These are phyloP conservation scores for Lycocerus yunnanus DNA, from an alignment of 2,888 invertebrate genomes.

Conservation along the genomic window DNA sequence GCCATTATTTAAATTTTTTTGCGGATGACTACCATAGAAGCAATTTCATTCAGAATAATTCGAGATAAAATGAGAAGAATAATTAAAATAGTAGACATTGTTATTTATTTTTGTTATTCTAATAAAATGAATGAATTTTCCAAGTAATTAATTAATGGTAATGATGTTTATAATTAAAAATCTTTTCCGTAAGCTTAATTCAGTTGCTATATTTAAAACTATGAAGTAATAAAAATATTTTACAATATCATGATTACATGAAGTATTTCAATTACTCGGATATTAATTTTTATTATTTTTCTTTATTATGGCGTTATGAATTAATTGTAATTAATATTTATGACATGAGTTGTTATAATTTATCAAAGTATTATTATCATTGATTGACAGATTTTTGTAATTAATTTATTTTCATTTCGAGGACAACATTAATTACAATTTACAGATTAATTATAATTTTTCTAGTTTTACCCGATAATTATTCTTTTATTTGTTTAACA, in stretches of 20 bases:
- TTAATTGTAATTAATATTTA: neutral
- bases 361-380: neutral
- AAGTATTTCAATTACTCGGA: neutral
- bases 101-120: neutral
- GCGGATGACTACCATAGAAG: too few species aligned
- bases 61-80: neutral
- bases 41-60: too few species aligned
- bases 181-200: neutral
- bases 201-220: neutral
- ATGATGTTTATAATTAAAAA: constrained; percentile 1
- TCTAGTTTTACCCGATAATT: neutral
- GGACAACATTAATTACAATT: neutral
- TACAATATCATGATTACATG: neutral
- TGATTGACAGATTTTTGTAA: neutral
- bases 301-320: neutral
- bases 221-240: neutral
- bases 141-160: neutral
- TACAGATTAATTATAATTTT: neutral
- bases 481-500: neutral
- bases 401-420: neutral
- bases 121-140: neutral
- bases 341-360: neutral
- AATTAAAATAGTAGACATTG: neutral
- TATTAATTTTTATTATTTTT: neutral
- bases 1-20: too few species aligned